Base-by-base conservation (phyloP, 2,888 invertebrate species). In the Campoletis raptor region DNA sequence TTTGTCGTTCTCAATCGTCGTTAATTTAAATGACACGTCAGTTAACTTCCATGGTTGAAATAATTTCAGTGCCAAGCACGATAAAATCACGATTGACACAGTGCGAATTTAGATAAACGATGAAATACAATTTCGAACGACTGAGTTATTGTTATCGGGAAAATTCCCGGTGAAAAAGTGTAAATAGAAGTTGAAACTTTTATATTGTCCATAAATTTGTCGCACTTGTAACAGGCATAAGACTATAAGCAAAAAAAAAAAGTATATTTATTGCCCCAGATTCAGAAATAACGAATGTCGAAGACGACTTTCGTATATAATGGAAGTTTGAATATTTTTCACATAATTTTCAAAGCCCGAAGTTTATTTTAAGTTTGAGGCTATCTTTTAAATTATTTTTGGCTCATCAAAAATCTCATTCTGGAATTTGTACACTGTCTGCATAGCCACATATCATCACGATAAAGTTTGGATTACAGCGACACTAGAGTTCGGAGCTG, bases 381-480 rank as follows among this genome's bases (percentile, higher is more conserved):
- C 9, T 21, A 36, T n/a, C 36, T 8, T 64, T 77, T n/a, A 21
- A n/a, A 45, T 48, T n/a, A n/a, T 64, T 36, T 57, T 18, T 36
- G 2, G n/a, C 30, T 5, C n/a, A n/a, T 36, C n/a, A 36, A 67
- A 24, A 77, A 77, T 52, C 48, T 76, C 30, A 57, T 36, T 48
- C 40, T 40, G 24, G 6, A 54, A 67, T 67, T 45, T 79, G 24
- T 24, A 69, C 76, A 61, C 6, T 61, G 70, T 61, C n/a, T 73
- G 9, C 54, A 40, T 21, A 7, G n/a, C 5, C 61, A 42, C 61
- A 61, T 42, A 61, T 40, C 48, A n/a, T 24, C 18, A 52, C 42
- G 69, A 67, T 24, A 30, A 42, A 73, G 54, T 54, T 36, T 54
- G 45, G 61, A 42, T 64, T 30, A 40, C 42, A 66, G 52, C 30